A percentile compares a stretch with the other conserved stretches of the same genome.
These are phyloP conservation scores for Phalanger gymnotis DNA, from an alignment of 2,797 vertebrate genomes.

Conservation along the genomic window DNA sequence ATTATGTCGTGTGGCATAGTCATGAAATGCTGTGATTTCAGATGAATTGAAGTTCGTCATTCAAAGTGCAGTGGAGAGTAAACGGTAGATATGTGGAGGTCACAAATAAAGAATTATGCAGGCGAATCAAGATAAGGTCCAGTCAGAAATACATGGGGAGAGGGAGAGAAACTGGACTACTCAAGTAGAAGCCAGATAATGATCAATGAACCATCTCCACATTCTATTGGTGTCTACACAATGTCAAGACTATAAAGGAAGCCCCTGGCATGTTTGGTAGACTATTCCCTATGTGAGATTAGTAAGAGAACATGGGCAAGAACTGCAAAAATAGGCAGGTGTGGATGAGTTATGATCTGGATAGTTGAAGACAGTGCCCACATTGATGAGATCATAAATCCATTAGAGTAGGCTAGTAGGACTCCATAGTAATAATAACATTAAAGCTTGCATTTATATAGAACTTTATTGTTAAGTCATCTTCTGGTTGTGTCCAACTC, in stretches of 20 bases:
- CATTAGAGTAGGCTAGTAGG: not conserved
- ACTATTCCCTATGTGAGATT: not conserved
- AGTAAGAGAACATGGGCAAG: not conserved
- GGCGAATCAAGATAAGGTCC: not conserved
- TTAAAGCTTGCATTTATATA: not conserved
- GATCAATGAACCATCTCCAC: not conserved
- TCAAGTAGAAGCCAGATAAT: not conserved
- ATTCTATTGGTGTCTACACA: not conserved
- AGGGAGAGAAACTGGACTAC: not conserved
- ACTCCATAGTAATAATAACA: not conserved
- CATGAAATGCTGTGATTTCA: not conserved
- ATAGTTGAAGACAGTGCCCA: not conserved
- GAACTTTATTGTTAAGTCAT: not conserved
- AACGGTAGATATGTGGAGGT: not conserved
- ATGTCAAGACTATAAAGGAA: not conserved
- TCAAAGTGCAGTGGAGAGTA: not conserved
- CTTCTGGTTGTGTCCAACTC: not conserved
- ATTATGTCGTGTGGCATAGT: not conserved
- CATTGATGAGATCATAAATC: not conserved
- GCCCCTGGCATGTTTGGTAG: not conserved
- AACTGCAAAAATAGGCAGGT: not conserved
- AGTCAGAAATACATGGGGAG: not conserved
- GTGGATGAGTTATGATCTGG: not conserved
- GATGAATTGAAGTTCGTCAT: not conserved
- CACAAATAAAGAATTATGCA: not conserved